Evolutionary conservation across 2,113 vertebrate species (phyloP), one percentile per base, ranked within the genome.

Genomic region (Vulpes ferrilata): DNA sequence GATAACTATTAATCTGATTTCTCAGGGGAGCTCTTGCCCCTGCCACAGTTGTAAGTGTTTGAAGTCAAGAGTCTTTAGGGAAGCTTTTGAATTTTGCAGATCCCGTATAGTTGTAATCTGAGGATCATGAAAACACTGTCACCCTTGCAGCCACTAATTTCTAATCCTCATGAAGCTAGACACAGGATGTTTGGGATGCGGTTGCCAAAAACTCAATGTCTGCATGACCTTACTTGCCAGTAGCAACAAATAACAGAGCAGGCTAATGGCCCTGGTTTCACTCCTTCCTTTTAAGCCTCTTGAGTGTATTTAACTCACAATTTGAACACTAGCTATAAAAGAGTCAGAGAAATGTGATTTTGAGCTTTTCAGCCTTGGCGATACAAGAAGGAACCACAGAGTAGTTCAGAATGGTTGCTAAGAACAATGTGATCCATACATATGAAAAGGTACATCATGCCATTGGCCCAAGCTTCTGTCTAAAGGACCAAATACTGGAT

Each of bases 301-400:
- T 81, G 65, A 60, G 11, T n/a, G 35, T 79, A 32, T 71, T 81
- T 76, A 57, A 84, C 30, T 92, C 51, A 82, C 15, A 88, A 35
- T 76, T 43, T 64, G 69, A 88, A 74, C 2, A 12, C 53, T 55
- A 82, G 55, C 67, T 62, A 23, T 32, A 10, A 69, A 65, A 57
- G 76, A 94, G 25, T 79, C 30, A 27, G 35, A 87, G 22, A 91
- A 93, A 89, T 65, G 15, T 60, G 53, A 59, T 43, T 93, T 89
- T 16, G 27, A 96, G n/a, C 20, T 87, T 95, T 86, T 59, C 2
- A 83, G 25, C 12, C 22, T 93, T 62, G 25, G 23, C 20, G 64
- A 4, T n/a, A 59, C 9, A 19, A 62, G 43, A n/a, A 71, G 22
- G 53, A 38, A 80, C 25, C 43, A 38, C 1, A 73, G n/a, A 79